These are phyloP conservation scores for Andrena chrysosceles DNA, from an alignment of 2,888 invertebrate genomes.

Conservation along the genomic window DNA sequence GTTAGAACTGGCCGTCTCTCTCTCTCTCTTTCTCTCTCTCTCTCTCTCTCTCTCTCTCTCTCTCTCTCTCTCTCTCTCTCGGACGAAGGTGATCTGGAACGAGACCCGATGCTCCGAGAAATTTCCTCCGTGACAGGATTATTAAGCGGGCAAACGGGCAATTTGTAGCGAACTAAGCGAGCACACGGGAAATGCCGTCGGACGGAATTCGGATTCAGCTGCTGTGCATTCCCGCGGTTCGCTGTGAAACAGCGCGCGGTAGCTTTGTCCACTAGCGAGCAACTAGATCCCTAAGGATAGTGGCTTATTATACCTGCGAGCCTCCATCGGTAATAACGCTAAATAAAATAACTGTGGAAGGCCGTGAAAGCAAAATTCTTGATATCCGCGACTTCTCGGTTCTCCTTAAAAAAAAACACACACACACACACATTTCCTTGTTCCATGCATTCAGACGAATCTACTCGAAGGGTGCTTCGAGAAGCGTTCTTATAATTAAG, in stretches of 20 bases:
- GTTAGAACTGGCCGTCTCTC: conserved; percentile 1
- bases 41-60: too few species aligned
- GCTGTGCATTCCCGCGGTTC: neutral
- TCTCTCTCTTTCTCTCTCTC: neutral
- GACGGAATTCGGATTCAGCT: neutral
- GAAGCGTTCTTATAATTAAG: too few species aligned
- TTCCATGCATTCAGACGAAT: too few species aligned
- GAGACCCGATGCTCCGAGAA: neutral
- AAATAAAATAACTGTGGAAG: too few species aligned
- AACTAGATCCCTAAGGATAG: neutral
- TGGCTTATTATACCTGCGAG: too few species aligned
- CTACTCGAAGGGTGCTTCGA: too few species aligned
- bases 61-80: neutral
- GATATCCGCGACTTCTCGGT: too few species aligned
- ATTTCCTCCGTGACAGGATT: conserved; percentile 33
- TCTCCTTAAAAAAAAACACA: too few species aligned
- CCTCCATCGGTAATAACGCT: too few species aligned
- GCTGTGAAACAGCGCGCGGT: neutral
- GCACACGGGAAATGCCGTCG: neutral
- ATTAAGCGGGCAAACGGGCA: conserved; percentile 33
- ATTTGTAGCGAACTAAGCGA: neutral
- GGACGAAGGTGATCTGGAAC: neutral
- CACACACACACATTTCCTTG: too few species aligned
- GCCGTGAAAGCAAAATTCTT: too few species aligned
- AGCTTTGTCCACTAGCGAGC: neutral